Conservation (phyloP, 2,113 vertebrate species). For the Onychostruthus taczanowskii region DNA sequence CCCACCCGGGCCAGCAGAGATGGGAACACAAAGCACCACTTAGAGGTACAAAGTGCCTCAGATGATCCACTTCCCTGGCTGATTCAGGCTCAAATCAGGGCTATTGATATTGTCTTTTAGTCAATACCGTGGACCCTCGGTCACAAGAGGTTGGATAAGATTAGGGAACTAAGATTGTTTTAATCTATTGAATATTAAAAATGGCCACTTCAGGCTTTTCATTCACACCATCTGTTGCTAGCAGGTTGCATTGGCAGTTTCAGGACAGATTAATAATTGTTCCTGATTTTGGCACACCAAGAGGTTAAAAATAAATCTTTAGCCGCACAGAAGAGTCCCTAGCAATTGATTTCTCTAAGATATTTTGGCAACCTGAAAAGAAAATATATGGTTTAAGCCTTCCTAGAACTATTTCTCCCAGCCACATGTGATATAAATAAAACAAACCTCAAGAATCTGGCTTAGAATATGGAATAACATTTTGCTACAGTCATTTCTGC, state of each 20-base stretch:
- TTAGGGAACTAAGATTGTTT: slow-evolving; percentile 46
- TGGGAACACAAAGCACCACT: not conserved
- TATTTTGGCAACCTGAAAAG: slow-evolving; percentile 33
- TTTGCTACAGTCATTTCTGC: slow-evolving; percentile 37
- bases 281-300: slow-evolving; percentile 31
- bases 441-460: slow-evolving; percentile 57
- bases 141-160: slow-evolving; percentile 55
- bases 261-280: slow-evolving; percentile 56
- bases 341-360: slow-evolving; percentile 24
- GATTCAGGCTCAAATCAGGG: slow-evolving; percentile 9
- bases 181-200: slow-evolving; percentile 66
- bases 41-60: not conserved
- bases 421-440: slow-evolving; percentile 57
- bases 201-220: slow-evolving; percentile 49
- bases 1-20: not conserved
- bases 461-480: slow-evolving; percentile 52
- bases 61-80: not conserved
- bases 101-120: slow-evolving; percentile 47
- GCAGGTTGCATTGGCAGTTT: slow-evolving; percentile 62
- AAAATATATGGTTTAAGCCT: slow-evolving; percentile 12
- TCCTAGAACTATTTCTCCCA: slow-evolving; percentile 24
- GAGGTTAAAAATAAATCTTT: slow-evolving; percentile 43
- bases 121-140: slow-evolving; percentile 15
- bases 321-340: not conserved
- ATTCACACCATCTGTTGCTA: slow-evolving; percentile 62